Conservation (phyloP, 2,888 invertebrate genomes). For the Iselma pallidipennis region DNA sequence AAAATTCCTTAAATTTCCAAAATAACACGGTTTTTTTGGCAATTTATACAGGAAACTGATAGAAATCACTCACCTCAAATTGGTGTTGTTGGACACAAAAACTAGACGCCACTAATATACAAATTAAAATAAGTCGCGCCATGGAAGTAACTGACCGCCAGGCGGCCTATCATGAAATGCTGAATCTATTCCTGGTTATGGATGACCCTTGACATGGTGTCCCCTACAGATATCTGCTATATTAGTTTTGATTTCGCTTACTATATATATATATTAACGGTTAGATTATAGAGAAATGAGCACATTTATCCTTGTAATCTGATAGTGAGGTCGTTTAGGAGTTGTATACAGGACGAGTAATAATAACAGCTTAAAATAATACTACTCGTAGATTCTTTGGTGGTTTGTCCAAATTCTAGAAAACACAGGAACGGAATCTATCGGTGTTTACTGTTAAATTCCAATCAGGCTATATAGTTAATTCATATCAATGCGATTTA, state of each 20-base stretch:
- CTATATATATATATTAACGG: constrained; percentile 21
- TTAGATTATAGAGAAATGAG: constrained; percentile 13
- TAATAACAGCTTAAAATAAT: too few species aligned
- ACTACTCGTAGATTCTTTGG: not conserved
- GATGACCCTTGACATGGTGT: constrained; percentile 46
- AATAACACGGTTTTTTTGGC: not conserved
- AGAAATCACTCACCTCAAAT: not conserved
- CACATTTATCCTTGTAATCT: constrained; percentile 22
- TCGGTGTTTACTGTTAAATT: not conserved
- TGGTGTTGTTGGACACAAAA: constrained; percentile 11
- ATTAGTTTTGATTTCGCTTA: constrained; percentile 28
- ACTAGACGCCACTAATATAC: constrained; percentile 19
- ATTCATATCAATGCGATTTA: not conserved
- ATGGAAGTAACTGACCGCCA: constrained; percentile 44
- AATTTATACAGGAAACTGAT: not conserved
- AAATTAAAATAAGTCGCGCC: constrained; percentile 37
- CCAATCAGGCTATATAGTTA: not conserved
- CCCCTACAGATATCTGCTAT: constrained; percentile 38
- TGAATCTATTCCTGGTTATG: constrained; percentile 49
- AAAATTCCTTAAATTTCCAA: not conserved
- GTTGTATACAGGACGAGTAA: constrained; percentile 11
- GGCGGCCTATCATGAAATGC: constrained; percentile 46
- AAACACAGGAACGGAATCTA: not conserved
- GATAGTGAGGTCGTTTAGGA: constrained; percentile 15
- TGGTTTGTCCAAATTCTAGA: too few species aligned